Percentiles rank a stretch among this genome's conserved stretches.
Evolutionary conservation across 2,888 invertebrate genomes (phyloP).

Genomic region (Phragmatobia fuliginosa): DNA sequence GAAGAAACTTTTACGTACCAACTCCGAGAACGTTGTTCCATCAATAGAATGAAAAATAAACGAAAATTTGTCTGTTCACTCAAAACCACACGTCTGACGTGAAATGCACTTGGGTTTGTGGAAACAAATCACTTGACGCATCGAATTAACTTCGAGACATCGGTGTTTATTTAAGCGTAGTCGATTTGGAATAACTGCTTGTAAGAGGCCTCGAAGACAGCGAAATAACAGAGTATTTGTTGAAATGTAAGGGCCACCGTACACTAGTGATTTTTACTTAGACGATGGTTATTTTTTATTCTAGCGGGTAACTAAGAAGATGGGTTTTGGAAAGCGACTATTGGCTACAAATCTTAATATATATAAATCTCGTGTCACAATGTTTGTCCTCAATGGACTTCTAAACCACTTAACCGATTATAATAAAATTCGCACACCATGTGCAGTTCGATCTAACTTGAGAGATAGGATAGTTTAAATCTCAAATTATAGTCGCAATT

Average conservation of each 20-base stretch:
- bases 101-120: constrained; percentile 56
- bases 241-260: background rate
- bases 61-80: constrained; percentile 38
- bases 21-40: constrained; percentile 13
- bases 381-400: too few species aligned
- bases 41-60: constrained; percentile 27
- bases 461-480: too few species aligned
- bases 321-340: background rate
- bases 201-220: constrained; percentile 37
- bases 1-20: constrained; percentile 13
- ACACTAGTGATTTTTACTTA: background rate
- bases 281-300: background rate
- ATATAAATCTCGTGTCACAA: too few species aligned
- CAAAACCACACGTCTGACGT: constrained; percentile 56
- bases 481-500: too few species aligned
- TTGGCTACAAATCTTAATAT: background rate
- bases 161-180: constrained; percentile 61
- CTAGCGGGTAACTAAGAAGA: too few species aligned
- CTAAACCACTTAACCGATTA: too few species aligned
- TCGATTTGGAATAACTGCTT: constrained; percentile 44
- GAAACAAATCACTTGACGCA: constrained; percentile 69
- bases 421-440: too few species aligned
- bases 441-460: too few species aligned
- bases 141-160: constrained; percentile 68
- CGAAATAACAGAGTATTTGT: constrained; percentile 12